Conservation (phyloP, 1,140 invertebrate species). For the Rhynchophorus ferrugineus region DNA sequence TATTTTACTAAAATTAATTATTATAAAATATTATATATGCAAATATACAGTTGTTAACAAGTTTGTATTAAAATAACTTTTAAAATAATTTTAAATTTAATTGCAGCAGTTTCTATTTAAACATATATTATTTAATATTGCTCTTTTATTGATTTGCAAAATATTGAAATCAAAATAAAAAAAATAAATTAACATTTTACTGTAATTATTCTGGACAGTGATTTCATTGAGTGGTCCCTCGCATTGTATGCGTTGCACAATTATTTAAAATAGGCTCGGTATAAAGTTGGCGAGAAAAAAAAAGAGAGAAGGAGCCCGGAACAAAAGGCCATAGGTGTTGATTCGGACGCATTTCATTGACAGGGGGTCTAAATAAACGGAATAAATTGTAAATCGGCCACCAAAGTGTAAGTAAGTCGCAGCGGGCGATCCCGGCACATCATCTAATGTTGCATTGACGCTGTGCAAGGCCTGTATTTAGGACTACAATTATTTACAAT, state of each 20-base stretch:
- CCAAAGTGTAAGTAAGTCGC: conserved; percentile 28
- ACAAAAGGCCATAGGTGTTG: conserved; percentile 5
- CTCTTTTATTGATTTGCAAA: too few relatives aligned
- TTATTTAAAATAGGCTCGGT: neutral
- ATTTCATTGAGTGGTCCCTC: neutral
- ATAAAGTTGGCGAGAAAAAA: too few relatives aligned
- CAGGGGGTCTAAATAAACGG: neutral
- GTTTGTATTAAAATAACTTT: too few relatives aligned
- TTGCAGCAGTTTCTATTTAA: too few relatives aligned
- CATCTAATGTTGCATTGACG: conserved; percentile 24
- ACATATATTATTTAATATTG: too few relatives aligned
- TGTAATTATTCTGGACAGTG: neutral
- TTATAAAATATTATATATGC: too few relatives aligned
- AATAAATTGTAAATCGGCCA: conserved; percentile 21
- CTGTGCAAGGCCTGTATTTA: conserved; percentile 23
- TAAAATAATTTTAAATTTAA: too few relatives aligned
- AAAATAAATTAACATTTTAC: neutral
- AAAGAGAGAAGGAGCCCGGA: neutral
- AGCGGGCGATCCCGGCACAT: conserved; percentile 24
- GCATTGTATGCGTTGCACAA: neutral
- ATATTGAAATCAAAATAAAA: too few relatives aligned
- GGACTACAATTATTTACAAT: conserved; percentile 31
- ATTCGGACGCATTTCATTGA: conserved; percentile 14
- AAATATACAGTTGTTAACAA: too few relatives aligned
- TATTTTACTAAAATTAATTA: too few relatives aligned